Percentiles rank a stretch among this genome's conserved stretches.
These are phyloP conservation scores for Mercenaria mercenaria DNA, from an alignment of 1,140 invertebrate genomes.

Conservation along the genomic window DNA sequence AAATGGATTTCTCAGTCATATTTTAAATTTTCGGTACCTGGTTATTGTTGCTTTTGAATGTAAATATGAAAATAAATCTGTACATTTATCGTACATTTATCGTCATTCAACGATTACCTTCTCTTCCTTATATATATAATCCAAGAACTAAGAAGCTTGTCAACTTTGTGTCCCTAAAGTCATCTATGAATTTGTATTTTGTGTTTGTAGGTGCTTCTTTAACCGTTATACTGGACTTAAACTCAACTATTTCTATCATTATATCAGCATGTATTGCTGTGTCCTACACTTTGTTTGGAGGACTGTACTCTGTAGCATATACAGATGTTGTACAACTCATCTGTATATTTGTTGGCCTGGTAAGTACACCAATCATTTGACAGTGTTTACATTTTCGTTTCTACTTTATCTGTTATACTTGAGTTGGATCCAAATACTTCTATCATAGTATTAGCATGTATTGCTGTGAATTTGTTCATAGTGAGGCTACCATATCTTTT, in stretches of 20 bases:
- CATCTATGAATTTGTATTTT: too few species aligned
- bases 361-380: conserved; percentile 85
- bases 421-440: conserved; percentile 97
- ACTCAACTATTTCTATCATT: conserved; percentile 96
- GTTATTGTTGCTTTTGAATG: too few species aligned
- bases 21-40: too few species aligned
- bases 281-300: conserved; percentile 99
- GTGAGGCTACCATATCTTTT: too few species aligned
- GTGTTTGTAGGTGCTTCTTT: conserved; percentile 94
- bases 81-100: too few species aligned
- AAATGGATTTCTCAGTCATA: too few species aligned
- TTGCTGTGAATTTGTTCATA: too few species aligned
- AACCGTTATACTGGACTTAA: conserved; percentile 98
- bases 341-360: conserved; percentile 98
- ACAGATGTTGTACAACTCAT: conserved; percentile 99
- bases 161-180: too few species aligned
- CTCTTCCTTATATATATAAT: too few species aligned
- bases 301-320: conserved; percentile 99
- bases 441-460: conserved; percentile 97
- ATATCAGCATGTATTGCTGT: conserved; percentile 98
- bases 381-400: conserved; percentile 88
- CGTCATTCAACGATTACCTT: too few species aligned
- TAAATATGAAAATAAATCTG: too few species aligned
- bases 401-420: conserved; percentile 98
- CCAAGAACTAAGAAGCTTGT: too few species aligned